These are phyloP conservation scores for Rhopalosiphum padi DNA, from an alignment of 1,140 invertebrate genomes.

Conservation along the genomic window DNA sequence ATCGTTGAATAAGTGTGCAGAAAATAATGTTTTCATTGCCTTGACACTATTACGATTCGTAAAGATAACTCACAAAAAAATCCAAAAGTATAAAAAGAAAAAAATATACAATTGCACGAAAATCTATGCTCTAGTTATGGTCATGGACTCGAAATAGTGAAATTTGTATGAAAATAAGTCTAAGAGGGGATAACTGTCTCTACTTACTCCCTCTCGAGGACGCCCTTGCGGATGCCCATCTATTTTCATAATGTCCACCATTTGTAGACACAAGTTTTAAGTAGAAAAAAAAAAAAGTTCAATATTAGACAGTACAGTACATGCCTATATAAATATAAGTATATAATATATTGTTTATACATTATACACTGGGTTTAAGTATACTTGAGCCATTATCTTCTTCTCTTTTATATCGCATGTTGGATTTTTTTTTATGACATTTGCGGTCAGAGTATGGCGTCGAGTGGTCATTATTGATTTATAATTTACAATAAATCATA, in stretches of 20 bases:
- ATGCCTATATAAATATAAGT: not conserved
- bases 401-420: not conserved
- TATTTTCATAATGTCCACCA: too few relatives aligned
- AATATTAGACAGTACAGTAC: not conserved
- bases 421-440: not conserved
- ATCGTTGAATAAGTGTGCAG: too few relatives aligned
- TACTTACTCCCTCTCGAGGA: not conserved
- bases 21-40: too few relatives aligned
- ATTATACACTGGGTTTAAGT: not conserved
- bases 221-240: not conserved
- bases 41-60: not conserved
- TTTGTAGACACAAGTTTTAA: too few relatives aligned
- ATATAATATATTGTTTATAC: not conserved
- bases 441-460: not conserved
- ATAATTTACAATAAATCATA: slow-evolving; percentile 2
- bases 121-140: not conserved
- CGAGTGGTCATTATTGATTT: not conserved
- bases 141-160: too few relatives aligned
- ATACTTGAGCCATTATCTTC: not conserved
- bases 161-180: too few relatives aligned
- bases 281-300: not conserved
- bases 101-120: not conserved
- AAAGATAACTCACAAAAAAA: not conserved
- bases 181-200: too few relatives aligned
- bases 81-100: not conserved